Evolutionary conservation across 2,113 vertebrate genomes (phyloP).

Genomic region (Protobothrops mucrosquamatus): DNA sequence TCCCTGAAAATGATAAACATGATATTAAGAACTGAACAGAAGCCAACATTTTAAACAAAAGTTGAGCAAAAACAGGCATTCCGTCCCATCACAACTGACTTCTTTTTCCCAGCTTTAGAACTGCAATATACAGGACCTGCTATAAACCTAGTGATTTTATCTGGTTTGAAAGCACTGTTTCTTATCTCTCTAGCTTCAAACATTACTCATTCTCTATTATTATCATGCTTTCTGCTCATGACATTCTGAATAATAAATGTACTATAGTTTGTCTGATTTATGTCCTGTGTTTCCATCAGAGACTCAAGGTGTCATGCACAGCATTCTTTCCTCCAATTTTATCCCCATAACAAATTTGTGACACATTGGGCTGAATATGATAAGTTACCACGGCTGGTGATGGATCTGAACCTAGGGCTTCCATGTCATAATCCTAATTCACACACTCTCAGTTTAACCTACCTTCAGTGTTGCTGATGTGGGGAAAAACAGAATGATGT

Average conservation of each 20-base stretch:
- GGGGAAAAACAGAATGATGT: background rate
- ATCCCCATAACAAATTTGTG: background rate
- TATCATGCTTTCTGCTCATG: background rate
- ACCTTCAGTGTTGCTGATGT: background rate
- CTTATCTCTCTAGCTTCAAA: background rate
- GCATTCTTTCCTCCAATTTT: background rate
- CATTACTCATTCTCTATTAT: background rate
- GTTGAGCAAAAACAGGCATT: background rate
- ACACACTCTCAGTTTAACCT: background rate
- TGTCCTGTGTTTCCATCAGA: background rate
- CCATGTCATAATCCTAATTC: background rate
- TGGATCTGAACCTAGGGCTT: background rate
- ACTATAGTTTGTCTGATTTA: background rate
- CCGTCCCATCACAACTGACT: background rate
- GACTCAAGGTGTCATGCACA: background rate
- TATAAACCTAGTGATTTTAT: background rate
- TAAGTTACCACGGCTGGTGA: background rate
- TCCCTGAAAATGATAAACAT: conserved; percentile 74
- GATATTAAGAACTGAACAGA: background rate
- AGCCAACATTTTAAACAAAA: background rate
- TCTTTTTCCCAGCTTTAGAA: background rate
- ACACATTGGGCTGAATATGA: background rate
- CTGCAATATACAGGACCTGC: background rate
- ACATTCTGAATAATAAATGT: background rate
- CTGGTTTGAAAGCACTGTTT: background rate